These are phyloP conservation scores for Poecilia picta DNA, from an alignment of 2,797 vertebrate species.

Conservation along the genomic window DNA sequence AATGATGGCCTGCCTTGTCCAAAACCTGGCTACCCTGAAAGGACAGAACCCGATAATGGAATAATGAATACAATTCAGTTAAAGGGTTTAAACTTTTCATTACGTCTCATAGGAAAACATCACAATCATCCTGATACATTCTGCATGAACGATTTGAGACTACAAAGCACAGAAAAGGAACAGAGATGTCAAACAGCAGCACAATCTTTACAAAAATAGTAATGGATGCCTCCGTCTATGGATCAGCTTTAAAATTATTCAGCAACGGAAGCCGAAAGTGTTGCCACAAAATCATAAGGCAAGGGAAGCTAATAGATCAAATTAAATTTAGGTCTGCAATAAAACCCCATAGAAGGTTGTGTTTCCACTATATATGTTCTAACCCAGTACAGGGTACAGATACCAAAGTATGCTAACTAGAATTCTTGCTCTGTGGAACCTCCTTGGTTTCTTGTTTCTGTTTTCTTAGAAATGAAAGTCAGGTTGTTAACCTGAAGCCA, in stretches of 20 bases:
- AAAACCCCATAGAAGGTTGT: background rate
- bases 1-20: background rate
- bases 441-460: background rate
- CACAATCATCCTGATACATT: background rate
- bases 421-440: background rate
- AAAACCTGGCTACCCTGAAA: background rate
- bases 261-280: too few species aligned
- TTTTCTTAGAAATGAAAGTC: conserved; percentile 14
- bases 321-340: background rate
- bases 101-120: background rate
- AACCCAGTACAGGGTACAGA: background rate
- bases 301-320: too few species aligned
- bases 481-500: conserved; percentile 19
- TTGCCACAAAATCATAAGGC: too few species aligned
- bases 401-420: background rate
- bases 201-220: too few species aligned
- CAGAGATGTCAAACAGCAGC: too few species aligned
- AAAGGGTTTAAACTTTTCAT: background rate
- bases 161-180: too few species aligned
- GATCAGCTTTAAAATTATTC: too few species aligned
- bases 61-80: background rate
- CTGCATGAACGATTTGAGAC: too few species aligned
- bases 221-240: too few species aligned
- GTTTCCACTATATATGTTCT: background rate
- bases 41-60: background rate